Percentiles rank a stretch among this genome's conserved stretches.
phyloP scores from a whole-genome alignment of 2,113 vertebrate genomes.

The Vombatus ursinus region DNA sequence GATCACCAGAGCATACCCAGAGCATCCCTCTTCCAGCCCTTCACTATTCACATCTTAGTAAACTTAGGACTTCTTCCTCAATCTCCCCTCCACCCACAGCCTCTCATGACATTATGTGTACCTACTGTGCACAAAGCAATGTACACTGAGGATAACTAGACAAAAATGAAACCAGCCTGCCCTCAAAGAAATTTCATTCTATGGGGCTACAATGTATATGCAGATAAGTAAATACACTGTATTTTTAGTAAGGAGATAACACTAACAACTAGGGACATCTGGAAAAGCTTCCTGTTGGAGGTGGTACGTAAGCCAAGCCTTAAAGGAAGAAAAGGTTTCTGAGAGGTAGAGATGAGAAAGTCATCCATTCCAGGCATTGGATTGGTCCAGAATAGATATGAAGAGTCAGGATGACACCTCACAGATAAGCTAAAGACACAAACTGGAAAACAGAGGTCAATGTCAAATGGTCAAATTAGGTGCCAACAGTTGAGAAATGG shows the following conservation, averaged over 20 bases:
- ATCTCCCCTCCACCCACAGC: background rate
- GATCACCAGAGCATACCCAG: background rate
- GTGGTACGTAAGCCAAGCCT: background rate
- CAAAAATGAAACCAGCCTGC: background rate
- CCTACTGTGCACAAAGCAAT: background rate
- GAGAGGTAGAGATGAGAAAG: background rate
- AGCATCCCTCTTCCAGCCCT: background rate
- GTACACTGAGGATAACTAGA: background rate
- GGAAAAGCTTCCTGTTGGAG: background rate
- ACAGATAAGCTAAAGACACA: background rate
- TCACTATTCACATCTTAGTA: background rate
- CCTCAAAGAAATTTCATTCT: background rate
- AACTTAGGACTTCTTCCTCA: background rate
- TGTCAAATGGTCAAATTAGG: background rate
- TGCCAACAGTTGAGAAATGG: background rate
- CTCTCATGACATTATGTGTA: background rate
- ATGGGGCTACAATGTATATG: background rate
- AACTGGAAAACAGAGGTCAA: background rate
- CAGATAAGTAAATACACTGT: background rate
- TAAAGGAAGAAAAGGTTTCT: background rate
- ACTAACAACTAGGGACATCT: background rate
- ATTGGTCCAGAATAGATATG: background rate
- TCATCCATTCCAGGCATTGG: background rate
- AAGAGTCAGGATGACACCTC: background rate
- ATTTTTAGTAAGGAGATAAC: background rate